These are phyloP conservation scores for Troides helena DNA, from an alignment of 2,888 invertebrate species.

Conservation along the genomic window DNA sequence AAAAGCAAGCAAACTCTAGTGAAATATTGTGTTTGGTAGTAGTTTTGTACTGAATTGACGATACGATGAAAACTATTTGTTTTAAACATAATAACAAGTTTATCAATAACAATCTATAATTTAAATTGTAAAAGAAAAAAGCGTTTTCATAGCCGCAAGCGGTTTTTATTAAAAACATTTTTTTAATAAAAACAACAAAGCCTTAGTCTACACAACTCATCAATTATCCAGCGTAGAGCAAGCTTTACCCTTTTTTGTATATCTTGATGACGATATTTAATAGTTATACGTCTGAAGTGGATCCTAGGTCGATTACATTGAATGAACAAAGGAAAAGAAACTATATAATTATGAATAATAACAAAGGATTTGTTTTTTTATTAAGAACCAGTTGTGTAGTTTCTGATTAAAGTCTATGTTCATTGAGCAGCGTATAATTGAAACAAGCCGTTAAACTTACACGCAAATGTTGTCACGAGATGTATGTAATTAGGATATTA, in stretches of 20 bases:
- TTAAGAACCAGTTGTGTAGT: slow-evolving; percentile 3
- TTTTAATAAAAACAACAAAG: too few species aligned
- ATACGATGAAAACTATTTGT: too few species aligned
- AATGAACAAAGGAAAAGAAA: slow-evolving; percentile 4
- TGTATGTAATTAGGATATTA: slow-evolving; percentile 2
- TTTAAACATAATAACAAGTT: too few species aligned
- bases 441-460: slow-evolving; percentile 8
- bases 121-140: too few species aligned
- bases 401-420: slow-evolving; percentile 26
- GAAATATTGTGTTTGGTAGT: too few species aligned
- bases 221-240: slow-evolving; percentile 23
- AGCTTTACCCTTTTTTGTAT: slow-evolving; percentile 16
- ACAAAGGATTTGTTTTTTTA: not conserved
- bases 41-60: too few species aligned
- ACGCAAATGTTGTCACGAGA: not conserved
- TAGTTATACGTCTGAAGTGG: slow-evolving; percentile 11
- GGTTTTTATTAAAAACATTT: too few species aligned
- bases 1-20: too few species aligned
- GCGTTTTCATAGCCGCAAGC: too few species aligned
- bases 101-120: too few species aligned
- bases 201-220: slow-evolving; percentile 3
- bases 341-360: not conserved
- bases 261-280: slow-evolving; percentile 26
- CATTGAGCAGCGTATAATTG: slow-evolving; percentile 21
- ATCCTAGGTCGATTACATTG: not conserved